Evolutionary conservation across 1,140 invertebrate genomes (phyloP).

Genomic region (Zaprionus taronus): DNA sequence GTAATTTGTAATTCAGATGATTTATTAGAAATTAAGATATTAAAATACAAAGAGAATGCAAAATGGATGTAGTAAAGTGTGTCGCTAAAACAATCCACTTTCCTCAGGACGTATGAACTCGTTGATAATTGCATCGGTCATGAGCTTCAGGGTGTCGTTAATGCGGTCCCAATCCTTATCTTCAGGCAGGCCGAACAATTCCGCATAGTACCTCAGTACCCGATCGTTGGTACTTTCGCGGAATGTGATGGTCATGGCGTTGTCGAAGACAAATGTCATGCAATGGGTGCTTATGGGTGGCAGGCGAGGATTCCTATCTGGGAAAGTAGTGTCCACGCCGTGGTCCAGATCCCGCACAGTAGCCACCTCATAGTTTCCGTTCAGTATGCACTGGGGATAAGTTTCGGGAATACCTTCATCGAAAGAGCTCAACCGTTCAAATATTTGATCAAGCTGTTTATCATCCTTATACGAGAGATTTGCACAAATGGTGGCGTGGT

Average conservation of each 20-base stretch:
- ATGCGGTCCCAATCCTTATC: constrained; percentile 90
- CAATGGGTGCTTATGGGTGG: constrained; percentile 93
- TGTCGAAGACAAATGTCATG: constrained; percentile 96
- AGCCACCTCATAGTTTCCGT: constrained; percentile 89
- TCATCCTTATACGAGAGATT: constrained; percentile 91
- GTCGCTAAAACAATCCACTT: background rate
- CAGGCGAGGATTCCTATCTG: constrained; percentile 90
- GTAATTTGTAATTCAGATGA: too few relatives aligned
- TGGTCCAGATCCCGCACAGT: constrained; percentile 93
- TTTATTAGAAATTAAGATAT: too few relatives aligned
- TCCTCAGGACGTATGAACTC: constrained; percentile 91
- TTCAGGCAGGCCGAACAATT: constrained; percentile 90
- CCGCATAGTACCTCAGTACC: constrained; percentile 98
- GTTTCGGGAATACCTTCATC: constrained; percentile 83
- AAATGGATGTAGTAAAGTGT: background rate
- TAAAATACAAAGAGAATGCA: too few relatives aligned
- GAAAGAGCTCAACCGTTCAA: constrained; percentile 92
- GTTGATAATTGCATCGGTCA: constrained; percentile 91
- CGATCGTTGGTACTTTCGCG: constrained; percentile 98
- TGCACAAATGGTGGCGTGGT: constrained; percentile 92
- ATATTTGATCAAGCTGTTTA: constrained; percentile 91
- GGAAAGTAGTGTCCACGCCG: constrained; percentile 92
- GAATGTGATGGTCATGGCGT: constrained; percentile 93
- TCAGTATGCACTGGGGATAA: constrained; percentile 90
- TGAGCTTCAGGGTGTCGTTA: constrained; percentile 87